Conservation (phyloP, 2,797 vertebrate genomes). For the Knipowitschia caucasica region DNA sequence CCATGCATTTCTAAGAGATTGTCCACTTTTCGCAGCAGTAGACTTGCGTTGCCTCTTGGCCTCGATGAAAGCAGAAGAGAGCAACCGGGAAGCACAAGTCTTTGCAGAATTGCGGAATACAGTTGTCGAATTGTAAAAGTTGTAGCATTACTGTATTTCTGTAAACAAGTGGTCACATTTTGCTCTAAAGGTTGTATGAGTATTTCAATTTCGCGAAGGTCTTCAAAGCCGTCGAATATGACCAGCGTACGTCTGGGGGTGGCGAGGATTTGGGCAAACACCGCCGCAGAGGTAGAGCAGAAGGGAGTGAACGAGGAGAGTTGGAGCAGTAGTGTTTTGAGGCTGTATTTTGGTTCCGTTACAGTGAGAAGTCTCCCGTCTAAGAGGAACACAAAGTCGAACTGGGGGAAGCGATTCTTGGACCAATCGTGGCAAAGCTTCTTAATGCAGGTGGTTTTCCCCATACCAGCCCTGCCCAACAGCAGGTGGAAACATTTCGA, state of each 20-base stretch:
- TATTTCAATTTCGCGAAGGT: constrained; percentile 78
- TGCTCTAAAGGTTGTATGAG: constrained; percentile 62
- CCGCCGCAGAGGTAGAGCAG: constrained; percentile 47
- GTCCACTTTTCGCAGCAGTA: constrained; percentile 79
- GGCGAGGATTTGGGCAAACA: constrained; percentile 76
- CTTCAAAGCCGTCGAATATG: constrained; percentile 85
- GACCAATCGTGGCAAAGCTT: constrained; percentile 87
- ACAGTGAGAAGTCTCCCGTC: constrained; percentile 75
- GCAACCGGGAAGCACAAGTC: constrained; percentile 82
- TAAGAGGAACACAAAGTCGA: constrained; percentile 85
- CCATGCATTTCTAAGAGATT: constrained; percentile 79
- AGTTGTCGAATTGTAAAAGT: constrained; percentile 74
- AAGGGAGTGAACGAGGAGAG: constrained; percentile 51
- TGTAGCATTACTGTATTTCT: constrained; percentile 53
- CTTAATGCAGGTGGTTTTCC: constrained; percentile 83
- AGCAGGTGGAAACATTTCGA: constrained; percentile 76
- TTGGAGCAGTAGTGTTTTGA: constrained; percentile 80
- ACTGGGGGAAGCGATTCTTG: constrained; percentile 75
- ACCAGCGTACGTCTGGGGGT: constrained; percentile 81
- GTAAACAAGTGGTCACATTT: constrained; percentile 39
- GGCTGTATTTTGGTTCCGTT: constrained; percentile 56
- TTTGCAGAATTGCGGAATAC: constrained; percentile 83
- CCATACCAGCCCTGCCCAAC: constrained; percentile 84
- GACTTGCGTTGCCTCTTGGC: constrained; percentile 77
- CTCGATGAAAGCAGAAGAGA: constrained; percentile 81